A percentile compares a stretch with the other conserved stretches of the same genome.
Conservation (phyloP, 1,140 invertebrate genomes). For the Drosophila hydei region DNA sequence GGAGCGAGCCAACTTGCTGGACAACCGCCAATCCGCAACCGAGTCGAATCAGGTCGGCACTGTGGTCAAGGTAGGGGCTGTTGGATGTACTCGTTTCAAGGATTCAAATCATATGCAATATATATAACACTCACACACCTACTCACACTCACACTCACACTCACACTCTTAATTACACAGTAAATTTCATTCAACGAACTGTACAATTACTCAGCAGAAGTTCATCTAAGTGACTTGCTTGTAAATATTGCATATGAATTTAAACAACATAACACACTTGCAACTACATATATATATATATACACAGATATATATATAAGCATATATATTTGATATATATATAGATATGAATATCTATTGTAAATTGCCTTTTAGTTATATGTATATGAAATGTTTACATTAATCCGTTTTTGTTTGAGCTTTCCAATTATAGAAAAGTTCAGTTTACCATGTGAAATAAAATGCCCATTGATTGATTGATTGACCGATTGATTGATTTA, state of each 20-base stretch:
- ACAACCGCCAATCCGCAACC: slow-evolving; percentile 86
- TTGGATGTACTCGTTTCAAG: slow-evolving; percentile 78
- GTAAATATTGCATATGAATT: slow-evolving; percentile 73
- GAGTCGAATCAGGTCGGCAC: slow-evolving; percentile 90
- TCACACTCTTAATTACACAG: not conserved
- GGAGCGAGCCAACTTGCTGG: slow-evolving; percentile 85
- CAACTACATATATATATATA: too few relatives aligned
- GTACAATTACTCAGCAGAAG: not conserved
- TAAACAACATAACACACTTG: slow-evolving; percentile 1
- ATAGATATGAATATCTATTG: not conserved
- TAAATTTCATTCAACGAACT: not conserved
- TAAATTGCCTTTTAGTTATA: slow-evolving; percentile 3
- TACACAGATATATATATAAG: slow-evolving; percentile 2
- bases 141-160: slow-evolving; percentile 3
- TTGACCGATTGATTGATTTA: slow-evolving; percentile 25
- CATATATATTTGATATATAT: not conserved
- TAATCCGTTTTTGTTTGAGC: slow-evolving; percentile 45
- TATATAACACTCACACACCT: slow-evolving; percentile 17
- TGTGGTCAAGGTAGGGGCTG: slow-evolving; percentile 90
- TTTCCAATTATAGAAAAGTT: slow-evolving; percentile 44
- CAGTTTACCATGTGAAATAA: slow-evolving; percentile 43
- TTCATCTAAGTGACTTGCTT: slow-evolving; percentile 26
- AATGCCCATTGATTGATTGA: slow-evolving; percentile 20
- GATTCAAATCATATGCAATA: slow-evolving; percentile 54
- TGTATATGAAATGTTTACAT: slow-evolving; percentile 24